These are phyloP conservation scores for Ellobius talpinus DNA, from an alignment of 2,113 vertebrate species.

Conservation along the genomic window DNA sequence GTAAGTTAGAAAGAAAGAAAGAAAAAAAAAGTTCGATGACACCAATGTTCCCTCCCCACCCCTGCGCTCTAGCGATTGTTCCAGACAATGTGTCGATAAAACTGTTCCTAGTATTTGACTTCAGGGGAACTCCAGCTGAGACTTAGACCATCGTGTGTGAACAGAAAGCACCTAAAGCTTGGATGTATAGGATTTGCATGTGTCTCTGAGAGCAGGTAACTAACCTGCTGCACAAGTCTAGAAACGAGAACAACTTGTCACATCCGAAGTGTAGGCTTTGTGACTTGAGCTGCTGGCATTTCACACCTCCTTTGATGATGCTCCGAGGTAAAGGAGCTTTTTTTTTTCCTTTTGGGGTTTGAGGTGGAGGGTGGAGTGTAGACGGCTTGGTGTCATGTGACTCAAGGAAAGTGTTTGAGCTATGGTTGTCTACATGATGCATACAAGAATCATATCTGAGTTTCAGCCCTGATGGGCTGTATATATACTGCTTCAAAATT, in stretches of 20 bases:
- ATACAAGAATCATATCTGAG: not conserved
- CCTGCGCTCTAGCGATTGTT: constrained; percentile 46
- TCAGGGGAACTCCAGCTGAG: constrained; percentile 76
- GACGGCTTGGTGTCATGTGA: not conserved
- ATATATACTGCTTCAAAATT: not conserved
- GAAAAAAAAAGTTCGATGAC: constrained; percentile 22
- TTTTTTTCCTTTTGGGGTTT: not conserved
- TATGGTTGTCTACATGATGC: not conserved
- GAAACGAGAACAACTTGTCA: not conserved
- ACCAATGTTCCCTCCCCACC: constrained; percentile 50
- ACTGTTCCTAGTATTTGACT: constrained; percentile 77
- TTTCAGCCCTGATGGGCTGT: not conserved
- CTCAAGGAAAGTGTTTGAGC: not conserved
- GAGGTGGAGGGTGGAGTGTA: not conserved
- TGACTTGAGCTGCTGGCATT: not conserved
- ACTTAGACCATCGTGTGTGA: constrained; percentile 57
- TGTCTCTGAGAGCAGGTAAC: not conserved
- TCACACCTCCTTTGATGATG: not conserved
- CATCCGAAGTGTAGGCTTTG: not conserved
- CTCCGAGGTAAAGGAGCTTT: no score
- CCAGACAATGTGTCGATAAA: constrained; percentile 46
- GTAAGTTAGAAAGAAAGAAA: not conserved
- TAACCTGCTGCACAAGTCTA: not conserved
- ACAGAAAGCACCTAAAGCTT: constrained; percentile 70
- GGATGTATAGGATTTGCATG: not conserved